These are phyloP conservation scores for Paratilapia polleni DNA, from an alignment of 2,113 vertebrate genomes.

Conservation along the genomic window DNA sequence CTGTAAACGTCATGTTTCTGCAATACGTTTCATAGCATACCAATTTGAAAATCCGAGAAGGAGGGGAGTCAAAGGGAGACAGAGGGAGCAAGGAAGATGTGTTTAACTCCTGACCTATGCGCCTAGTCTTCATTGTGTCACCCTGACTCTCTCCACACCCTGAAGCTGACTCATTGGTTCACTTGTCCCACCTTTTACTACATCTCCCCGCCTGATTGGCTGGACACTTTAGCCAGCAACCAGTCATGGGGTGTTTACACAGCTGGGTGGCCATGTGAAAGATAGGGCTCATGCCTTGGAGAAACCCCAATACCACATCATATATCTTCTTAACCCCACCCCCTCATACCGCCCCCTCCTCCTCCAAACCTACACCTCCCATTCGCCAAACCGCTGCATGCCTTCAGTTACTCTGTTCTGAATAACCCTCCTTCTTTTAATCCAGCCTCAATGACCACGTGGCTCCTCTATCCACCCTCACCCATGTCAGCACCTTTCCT, in stretches of 20 bases:
- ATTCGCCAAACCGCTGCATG: conserved; percentile 36
- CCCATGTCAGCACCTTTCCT: conserved; percentile 71
- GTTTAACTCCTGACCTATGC: conserved; percentile 73
- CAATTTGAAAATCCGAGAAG: conserved; percentile 3
- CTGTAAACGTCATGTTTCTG: not conserved
- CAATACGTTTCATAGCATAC: not conserved
- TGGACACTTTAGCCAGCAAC: not conserved
- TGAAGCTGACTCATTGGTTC: conserved; percentile 51
- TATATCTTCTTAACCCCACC: conserved; percentile 54
- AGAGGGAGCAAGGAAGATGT: conserved; percentile 60
- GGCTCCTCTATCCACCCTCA: conserved; percentile 29
- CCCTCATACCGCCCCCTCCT: not conserved
- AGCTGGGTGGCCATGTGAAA: conserved; percentile 64
- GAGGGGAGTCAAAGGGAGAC: conserved; percentile 20
- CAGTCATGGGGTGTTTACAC: conserved; percentile 60
- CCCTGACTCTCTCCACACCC: conserved; percentile 47
- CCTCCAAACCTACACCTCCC: conserved; percentile 19
- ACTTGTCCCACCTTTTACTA: conserved; percentile 37
- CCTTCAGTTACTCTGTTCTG: conserved; percentile 24
- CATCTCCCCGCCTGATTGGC: conserved; percentile 44
- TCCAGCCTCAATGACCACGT: conserved; percentile 37
- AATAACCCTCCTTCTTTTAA: conserved; percentile 37
- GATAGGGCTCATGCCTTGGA: conserved; percentile 55
- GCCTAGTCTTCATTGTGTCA: conserved; percentile 56
- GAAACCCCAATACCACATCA: conserved; percentile 67